phyloP scores from a whole-genome alignment of 2,113 vertebrate genomes.

The Sturnira hondurensis region DNA sequence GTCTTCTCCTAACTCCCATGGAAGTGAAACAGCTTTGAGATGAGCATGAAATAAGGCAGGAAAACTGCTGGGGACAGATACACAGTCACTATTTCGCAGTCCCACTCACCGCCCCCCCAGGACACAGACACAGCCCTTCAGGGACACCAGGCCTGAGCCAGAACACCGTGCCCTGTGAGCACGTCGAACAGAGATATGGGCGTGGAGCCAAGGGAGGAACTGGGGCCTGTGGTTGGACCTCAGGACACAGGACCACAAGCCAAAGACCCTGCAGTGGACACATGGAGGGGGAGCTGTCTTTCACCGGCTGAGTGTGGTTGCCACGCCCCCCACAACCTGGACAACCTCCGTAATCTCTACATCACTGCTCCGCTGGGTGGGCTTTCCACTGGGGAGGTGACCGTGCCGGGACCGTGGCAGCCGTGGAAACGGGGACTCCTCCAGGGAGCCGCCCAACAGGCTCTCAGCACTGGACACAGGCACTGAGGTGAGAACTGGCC shows the following conservation, averaged over 20 bases:
- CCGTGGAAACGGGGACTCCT: neutral
- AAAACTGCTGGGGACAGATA: too few relatives aligned
- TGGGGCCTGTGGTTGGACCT: rapidly evolving
- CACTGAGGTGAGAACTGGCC: neutral
- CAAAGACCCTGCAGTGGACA: neutral
- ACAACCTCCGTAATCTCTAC: neutral
- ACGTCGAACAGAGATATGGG: too few relatives aligned
- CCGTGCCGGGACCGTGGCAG: neutral
- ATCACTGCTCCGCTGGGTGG: rapidly evolving
- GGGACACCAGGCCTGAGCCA: neutral
- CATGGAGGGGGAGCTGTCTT: neutral
- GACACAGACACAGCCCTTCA: neutral
- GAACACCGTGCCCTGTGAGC: rapidly evolving
- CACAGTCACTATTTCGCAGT: neutral
- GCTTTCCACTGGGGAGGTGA: too few relatives aligned
- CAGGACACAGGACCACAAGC: neutral
- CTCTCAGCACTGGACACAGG: neutral
- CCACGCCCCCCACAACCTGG: rapidly evolving
- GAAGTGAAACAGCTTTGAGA: neutral
- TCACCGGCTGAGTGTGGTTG: neutral
- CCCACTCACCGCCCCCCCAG: too few relatives aligned
- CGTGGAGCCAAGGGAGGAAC: too few relatives aligned
- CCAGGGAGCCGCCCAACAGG: neutral
- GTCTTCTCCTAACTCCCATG: neutral
- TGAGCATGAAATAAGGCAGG: neutral